Percentiles rank a stretch among this genome's conserved stretches.
Conservation (phyloP, 2,888 invertebrate genomes). For the Anodontia alba region DNA sequence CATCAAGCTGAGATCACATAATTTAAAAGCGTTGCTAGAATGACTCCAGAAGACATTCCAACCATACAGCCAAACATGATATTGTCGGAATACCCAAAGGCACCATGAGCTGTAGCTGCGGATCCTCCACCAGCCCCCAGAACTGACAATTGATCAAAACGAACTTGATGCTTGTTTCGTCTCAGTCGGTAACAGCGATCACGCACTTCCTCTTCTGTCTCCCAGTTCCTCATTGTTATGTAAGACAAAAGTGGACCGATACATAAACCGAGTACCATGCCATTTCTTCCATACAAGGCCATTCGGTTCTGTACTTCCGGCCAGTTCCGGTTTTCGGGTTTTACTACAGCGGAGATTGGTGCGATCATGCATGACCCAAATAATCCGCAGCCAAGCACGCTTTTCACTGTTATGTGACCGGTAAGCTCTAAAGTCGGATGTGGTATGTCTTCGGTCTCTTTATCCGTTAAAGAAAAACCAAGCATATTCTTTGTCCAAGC, state of each 20-base stretch:
- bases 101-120: conserved; percentile 29
- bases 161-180: conserved; percentile 48
- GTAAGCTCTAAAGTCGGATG: conserved; percentile 40
- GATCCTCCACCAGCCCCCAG: conserved; percentile 38
- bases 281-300: conserved; percentile 45
- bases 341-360: conserved; percentile 40
- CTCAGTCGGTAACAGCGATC: conserved; percentile 60
- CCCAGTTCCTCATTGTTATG: conserved; percentile 34
- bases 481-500: conserved; percentile 53
- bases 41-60: conserved; percentile 52
- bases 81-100: conserved; percentile 21
- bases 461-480: conserved; percentile 5
- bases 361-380: conserved; percentile 53
- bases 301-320: conserved; percentile 48
- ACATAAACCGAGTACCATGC: conserved; percentile 45
- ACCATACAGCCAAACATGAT: conserved; percentile 56
- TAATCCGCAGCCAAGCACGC: conserved; percentile 51
- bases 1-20: too few relatives aligned
- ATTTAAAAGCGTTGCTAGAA: conserved; percentile 33
- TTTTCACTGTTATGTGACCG: conserved; percentile 52
- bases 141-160: conserved; percentile 46
- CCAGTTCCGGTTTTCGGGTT: conserved; percentile 50
- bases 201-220: conserved; percentile 31
- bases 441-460: conserved; percentile 20
- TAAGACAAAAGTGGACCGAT: conserved; percentile 48